A percentile compares a stretch with the other conserved stretches of the same genome.
phyloP scores from a whole-genome alignment of 1,140 invertebrate species.

The Pygmarrhopalites habei region DNA sequence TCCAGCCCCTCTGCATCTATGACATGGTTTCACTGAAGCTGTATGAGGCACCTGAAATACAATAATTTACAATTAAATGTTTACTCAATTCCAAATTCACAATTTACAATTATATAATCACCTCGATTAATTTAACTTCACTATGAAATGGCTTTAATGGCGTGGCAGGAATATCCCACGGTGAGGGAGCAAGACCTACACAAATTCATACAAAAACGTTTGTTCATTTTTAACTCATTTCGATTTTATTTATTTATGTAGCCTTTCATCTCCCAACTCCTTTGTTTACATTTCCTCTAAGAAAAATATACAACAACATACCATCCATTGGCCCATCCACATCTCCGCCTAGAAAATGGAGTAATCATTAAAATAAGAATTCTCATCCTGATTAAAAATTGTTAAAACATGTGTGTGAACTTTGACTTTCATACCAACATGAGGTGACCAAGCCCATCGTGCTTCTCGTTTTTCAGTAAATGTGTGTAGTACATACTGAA shows the following conservation, averaged over 20 bases:
- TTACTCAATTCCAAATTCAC: background rate
- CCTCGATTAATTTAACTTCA: constrained; percentile 44
- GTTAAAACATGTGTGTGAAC: too few relatives aligned
- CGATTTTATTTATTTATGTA: too few relatives aligned
- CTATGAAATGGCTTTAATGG: constrained; percentile 47
- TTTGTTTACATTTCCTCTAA: too few relatives aligned
- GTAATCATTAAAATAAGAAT: too few relatives aligned
- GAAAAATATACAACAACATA: too few relatives aligned
- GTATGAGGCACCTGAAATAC: constrained; percentile 51
- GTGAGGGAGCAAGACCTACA: constrained; percentile 48
- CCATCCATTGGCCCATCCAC: constrained; percentile 49
- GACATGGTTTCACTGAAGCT: constrained; percentile 52
- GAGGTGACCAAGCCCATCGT: constrained; percentile 52
- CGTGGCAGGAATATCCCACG: constrained; percentile 51
- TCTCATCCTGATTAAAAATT: too few relatives aligned
- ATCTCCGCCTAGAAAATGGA: too few relatives aligned
- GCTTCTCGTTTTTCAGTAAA: constrained; percentile 53
- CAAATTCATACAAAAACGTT: too few relatives aligned
- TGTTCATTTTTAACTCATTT: too few relatives aligned
- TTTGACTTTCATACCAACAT: too few relatives aligned
- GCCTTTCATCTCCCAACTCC: too few relatives aligned
- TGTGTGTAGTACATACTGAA: constrained; percentile 54
- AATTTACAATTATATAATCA: constrained; percentile 3
- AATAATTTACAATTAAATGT: background rate
- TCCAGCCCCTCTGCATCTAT: constrained; percentile 49